Evolutionary conservation across 2,888 invertebrate species (phyloP), one percentile per base, ranked within the genome.

Genomic region (Sturmia bella): DNA sequence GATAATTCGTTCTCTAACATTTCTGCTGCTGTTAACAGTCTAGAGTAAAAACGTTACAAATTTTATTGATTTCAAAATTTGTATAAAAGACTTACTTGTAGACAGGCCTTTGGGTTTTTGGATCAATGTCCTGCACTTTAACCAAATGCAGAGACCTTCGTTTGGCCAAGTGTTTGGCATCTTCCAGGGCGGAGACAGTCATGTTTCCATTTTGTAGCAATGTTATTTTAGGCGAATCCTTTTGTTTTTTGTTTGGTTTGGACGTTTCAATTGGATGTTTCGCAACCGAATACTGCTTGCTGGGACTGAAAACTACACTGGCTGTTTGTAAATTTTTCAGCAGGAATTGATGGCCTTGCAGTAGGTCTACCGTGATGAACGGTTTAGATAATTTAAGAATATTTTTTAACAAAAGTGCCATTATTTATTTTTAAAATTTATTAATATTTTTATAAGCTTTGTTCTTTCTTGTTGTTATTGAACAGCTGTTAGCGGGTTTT

Each of bases 61-160:
- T 12, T 13, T 41, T 0, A 27, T 7, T 15, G 11, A 1, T 27
- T 13, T 48, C n/a, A 17, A 7, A 6, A 54, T n/a, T n/a, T n/a
- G n/a, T n/a, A n/a, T n/a, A n/a, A n/a, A 37, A 3, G 7, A 77
- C 76, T 72, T 64, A 93, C 92, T 94, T 94, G 87, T 95, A 96
- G 12, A 94, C 91, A 12, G 94, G 93, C 52, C 95, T 92, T 39
- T 94, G 92, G 0, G 94, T 93, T 90, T 95, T 95, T 0, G 93
- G 90, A 89, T 95, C 94, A 4, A 92, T 89, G 89, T 96, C 95
- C 82, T 93, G 89, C 27, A 95, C 89, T 91, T 95, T 94, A 0
- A 95, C 92, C 75, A 96, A 91, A 87, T 94, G 94, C 81, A 96
- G 90, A 64, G 95, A 93, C 84, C 95, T 91, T 48, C 94, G 92